phyloP scores from a whole-genome alignment of 92 coral and sea anemone species.

The Zoanthus gigantus region DNA sequence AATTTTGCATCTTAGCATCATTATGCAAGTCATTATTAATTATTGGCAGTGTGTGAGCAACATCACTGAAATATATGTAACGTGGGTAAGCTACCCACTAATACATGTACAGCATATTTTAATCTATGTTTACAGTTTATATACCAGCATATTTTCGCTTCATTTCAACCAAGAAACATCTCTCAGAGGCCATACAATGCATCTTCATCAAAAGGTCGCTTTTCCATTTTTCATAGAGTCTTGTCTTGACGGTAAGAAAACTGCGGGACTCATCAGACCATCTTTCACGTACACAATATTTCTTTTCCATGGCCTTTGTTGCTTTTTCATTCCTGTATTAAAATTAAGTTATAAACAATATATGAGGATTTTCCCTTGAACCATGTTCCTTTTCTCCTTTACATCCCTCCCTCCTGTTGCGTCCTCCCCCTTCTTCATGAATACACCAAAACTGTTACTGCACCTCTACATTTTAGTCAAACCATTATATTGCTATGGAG shows the following conservation, averaged over 20 bases:
- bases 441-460: too few relatives aligned
- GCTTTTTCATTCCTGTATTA: slow-evolving; percentile 51
- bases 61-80: background rate
- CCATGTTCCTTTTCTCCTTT: background rate
- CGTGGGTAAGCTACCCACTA: background rate
- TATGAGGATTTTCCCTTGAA: background rate
- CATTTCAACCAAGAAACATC: slow-evolving; percentile 58
- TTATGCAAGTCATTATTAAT: background rate
- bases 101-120: background rate
- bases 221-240: slow-evolving; percentile 48
- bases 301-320: slow-evolving; percentile 45
- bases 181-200: slow-evolving; percentile 56
- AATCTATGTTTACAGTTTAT: background rate
- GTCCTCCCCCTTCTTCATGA: too few relatives aligned
- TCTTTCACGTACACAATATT: slow-evolving; percentile 46
- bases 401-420: background rate
- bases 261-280: slow-evolving; percentile 53
- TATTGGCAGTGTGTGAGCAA: background rate
- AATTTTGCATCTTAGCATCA: background rate
- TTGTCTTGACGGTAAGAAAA: slow-evolving; percentile 49
- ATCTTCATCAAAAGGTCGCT: slow-evolving; percentile 53
- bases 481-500: too few relatives aligned
- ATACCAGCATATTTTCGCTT: slow-evolving; percentile 58
- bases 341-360: slow-evolving; percentile 8
- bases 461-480: too few relatives aligned